Evolutionary conservation across 2,888 invertebrate genomes (phyloP), one percentile per base, ranked within the genome.

Genomic region (Drosophila gaucha): DNA sequence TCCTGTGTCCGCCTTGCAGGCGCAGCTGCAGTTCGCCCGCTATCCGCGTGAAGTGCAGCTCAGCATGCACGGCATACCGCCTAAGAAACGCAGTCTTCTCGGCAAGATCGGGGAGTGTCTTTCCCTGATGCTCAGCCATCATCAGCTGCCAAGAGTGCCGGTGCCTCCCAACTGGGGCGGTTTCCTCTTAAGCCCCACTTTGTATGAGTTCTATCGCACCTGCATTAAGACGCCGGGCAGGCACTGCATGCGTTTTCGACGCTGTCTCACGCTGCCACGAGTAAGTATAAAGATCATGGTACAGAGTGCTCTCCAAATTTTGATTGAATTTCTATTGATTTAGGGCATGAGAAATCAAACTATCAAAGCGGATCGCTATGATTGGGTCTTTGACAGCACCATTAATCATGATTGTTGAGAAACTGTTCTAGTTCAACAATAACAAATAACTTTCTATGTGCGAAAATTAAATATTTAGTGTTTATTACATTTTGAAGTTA

Each of bases 131-230:
- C 12, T 65, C 72, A 93, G 93, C 28, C 94, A 93, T 91, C 93
- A 75, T 6, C 38, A 93, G 96, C 14, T 0, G 6, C 10, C 26
- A n/a, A 26, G 46, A 3, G 6, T 57, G 1, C 52, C 67, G 10
- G 95, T 95, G 2, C 95, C 95, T 88, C 97, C 97, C 2, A 92
- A 93, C 90, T 98, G 97, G 97, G 98, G 98, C 76, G 99, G 99
- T 28, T 99, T 95, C 88, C 92, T 95, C 9, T 94, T 99, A 12
- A 93, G 93, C 65, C 99, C 99, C 9, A 93, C 93, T 54, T 91
- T 93, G 12, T 94, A 98, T 52, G 99, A 99, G 92, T 99, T 99
- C 92, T 99, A 98, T 2, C 60, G 60, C 24, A 24, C 44, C 12
- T 44, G 46, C 14, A 18, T 39, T 0, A 31, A 43, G 5, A 33